Evolutionary conservation across 2,797 vertebrate species (phyloP).

Genomic region (Furcifer pardalis): DNA sequence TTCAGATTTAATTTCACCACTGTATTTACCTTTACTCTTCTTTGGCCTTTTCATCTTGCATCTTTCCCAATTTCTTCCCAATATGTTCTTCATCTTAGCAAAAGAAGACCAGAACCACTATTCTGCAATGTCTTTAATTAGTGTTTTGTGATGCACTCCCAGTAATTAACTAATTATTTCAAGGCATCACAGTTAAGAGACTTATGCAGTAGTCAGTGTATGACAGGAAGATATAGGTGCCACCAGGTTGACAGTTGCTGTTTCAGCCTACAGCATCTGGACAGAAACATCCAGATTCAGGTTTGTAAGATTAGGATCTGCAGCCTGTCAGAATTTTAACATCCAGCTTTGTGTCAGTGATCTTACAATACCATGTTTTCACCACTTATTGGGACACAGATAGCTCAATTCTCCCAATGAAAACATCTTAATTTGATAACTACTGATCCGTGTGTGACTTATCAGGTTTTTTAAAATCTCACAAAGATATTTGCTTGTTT

Average conservation of each 20-base stretch:
- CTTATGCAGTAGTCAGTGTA: not conserved
- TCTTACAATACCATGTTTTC: not conserved
- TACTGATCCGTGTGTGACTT: not conserved
- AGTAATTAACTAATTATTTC: conserved; percentile 30
- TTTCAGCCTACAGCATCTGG: not conserved
- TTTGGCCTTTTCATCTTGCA: not conserved
- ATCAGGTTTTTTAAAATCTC: not conserved
- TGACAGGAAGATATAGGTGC: not conserved
- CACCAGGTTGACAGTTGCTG: not conserved
- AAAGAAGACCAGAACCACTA: not conserved
- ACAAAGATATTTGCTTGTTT: not conserved
- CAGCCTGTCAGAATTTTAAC: not conserved
- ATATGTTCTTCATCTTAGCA: not conserved
- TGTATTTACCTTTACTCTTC: not conserved
- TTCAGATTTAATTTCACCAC: not conserved
- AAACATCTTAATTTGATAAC: not conserved
- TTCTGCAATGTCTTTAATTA: conserved; percentile 8
- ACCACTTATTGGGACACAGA: not conserved
- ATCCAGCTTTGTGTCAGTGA: not conserved
- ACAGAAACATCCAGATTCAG: not conserved
- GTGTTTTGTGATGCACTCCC: not conserved
- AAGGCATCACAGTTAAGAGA: not conserved
- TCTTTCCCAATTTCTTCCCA: not conserved
- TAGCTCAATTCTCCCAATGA: not conserved
- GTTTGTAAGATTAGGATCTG: not conserved